phyloP scores from a whole-genome alignment of 2,113 vertebrate species.

The Ageneiosus marmoratus region DNA sequence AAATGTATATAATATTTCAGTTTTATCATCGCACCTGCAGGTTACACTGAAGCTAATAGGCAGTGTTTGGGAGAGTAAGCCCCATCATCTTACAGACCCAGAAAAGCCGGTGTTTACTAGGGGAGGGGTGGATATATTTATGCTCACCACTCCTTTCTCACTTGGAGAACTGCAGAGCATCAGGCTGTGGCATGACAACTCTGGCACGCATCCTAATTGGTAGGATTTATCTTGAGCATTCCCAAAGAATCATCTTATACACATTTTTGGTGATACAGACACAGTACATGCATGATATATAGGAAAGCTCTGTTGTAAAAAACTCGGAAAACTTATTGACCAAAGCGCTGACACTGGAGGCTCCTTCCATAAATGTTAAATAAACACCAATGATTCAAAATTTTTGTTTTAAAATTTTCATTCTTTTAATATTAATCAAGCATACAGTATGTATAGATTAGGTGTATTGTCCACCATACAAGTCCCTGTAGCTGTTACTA shows the following conservation, averaged over 20 bases:
- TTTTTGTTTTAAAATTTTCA: no score
- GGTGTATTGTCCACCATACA: neutral
- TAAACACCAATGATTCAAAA: no score
- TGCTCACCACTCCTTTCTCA: conserved; percentile 88
- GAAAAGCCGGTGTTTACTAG: conserved; percentile 83
- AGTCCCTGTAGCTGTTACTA: neutral
- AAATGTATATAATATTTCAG: neutral
- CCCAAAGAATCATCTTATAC: neutral
- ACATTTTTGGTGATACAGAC: neutral
- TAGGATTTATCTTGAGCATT: conserved; percentile 50
- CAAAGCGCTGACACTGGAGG: no score
- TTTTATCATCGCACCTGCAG: conserved; percentile 61
- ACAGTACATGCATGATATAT: neutral
- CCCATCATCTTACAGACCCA: conserved; percentile 83
- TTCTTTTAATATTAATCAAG: no score
- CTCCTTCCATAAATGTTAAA: no score
- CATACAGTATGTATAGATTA: neutral
- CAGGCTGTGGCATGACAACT: conserved; percentile 93
- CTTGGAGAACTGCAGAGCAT: conserved; percentile 87
- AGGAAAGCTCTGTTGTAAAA: neutral
- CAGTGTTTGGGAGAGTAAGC: conserved; percentile 87
- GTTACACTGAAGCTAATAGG: conserved; percentile 86
- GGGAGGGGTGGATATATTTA: conserved; percentile 85
- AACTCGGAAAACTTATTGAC: no score
- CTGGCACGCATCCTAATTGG: conserved; percentile 85